Evolutionary conservation across 1,140 invertebrate genomes (phyloP), one percentile per base, ranked within the genome.

Genomic region (Hyphantria cunea): DNA sequence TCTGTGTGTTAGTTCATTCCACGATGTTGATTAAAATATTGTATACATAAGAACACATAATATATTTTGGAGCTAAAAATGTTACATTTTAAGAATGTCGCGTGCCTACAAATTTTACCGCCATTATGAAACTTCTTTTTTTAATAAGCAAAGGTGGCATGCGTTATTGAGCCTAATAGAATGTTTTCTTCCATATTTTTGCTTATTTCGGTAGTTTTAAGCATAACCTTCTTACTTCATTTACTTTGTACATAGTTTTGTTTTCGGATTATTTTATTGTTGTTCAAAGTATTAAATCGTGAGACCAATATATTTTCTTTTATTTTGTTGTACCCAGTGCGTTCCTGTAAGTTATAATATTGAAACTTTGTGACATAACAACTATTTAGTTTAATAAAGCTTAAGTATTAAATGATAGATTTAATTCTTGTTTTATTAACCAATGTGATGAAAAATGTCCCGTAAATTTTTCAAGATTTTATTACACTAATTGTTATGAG

Each of bases 261-360:
- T 56, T 62, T 72, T 76, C 60, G 61, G 50, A 63, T 80, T 74
- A 67, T 73, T 76, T 78, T 74, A 55, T 72, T 72, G 66, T 78
- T 82, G 63, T 79, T 80, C 72, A 72, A 73, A 77, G 71, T 84
- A 84, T 82, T 84, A 84, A 79, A 81, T 78, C 58, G 68, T 76
- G 76, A 76, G 70, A 81, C 70, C 74, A 72, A 72, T 63, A 62
- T 68, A 39, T 64, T 73, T 76, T 55, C 67, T 58, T 76, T 75
- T 64, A 71, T 68, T 75, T 68, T 66, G 10, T 42, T 61, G 37
- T 39, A 39, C 17, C 17, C 5, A 25, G 17, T 25, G 17, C 17
- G 17, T 25, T 25, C 17, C 17, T 25, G 5, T 25, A 25, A 25
- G 5, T 25, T 25, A 25, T 25, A 3, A 25, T 25, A 25, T n/a